Percentiles rank a stretch among this genome's conserved stretches.
Conservation (phyloP, 2,888 invertebrate genomes). For the Lepidonotus clava region DNA sequence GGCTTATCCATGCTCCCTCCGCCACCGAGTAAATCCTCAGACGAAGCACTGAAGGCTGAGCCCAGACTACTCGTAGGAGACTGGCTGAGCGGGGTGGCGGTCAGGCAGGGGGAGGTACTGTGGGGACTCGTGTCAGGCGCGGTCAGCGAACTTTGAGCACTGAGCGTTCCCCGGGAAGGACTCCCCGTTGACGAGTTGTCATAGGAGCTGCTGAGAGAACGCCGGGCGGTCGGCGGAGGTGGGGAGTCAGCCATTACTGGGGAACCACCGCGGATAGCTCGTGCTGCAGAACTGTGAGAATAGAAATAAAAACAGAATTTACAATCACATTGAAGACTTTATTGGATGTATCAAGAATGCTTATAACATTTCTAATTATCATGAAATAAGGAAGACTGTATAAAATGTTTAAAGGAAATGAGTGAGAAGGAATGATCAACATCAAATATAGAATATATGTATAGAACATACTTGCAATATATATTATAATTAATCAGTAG, state of each 20-base stretch:
- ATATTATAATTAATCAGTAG: no score
- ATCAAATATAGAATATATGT: no score
- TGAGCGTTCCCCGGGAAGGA: background rate
- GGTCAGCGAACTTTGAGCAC: background rate
- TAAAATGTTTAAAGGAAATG: no score
- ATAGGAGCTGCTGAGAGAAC: constrained; percentile 53
- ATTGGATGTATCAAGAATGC: no score
- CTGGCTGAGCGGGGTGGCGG: constrained; percentile 68
- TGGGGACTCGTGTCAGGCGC: constrained; percentile 13
- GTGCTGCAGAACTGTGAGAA: background rate
- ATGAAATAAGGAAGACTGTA: no score
- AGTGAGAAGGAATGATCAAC: no score
- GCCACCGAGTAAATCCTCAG: constrained; percentile 69
- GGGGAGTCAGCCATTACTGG: constrained; percentile 42
- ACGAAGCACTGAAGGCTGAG: constrained; percentile 92
- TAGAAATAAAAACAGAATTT: no score
- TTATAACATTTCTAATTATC: no score
- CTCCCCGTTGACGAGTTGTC: background rate
- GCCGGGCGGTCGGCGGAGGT: constrained; percentile 66
- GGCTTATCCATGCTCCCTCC: no score
- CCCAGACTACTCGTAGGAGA: constrained; percentile 89
- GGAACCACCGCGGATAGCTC: background rate
- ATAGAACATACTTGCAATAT: no score
- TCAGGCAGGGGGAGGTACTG: constrained; percentile 1
- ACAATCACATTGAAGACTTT: no score